Base-by-base conservation (phyloP, 1,140 invertebrate genomes). In the Aphidius ervi region DNA sequence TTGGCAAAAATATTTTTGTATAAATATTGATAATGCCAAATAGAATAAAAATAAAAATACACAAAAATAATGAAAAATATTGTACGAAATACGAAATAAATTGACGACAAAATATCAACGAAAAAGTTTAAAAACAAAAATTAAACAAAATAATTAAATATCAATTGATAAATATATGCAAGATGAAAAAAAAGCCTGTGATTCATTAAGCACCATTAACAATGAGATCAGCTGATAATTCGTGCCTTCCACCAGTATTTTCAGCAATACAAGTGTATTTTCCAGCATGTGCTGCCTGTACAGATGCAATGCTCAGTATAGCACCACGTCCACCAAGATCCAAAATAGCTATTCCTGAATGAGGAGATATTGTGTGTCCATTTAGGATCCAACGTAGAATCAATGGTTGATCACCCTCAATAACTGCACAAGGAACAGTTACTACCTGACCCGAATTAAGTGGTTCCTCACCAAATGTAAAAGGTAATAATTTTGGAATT, bases 221-320 rank as follows among this genome's bases (percentile, higher is more conserved):
- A 64, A 87, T 77, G 60, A 91, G 76, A 70, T 84, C 81, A 61
- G 86, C 78, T 45, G 86, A 84, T 67, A 87, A 81, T 66, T 84
- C 82, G 60, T 82, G 80, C 68, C 81, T 82, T 56, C 88, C 89
- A 62, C 87, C 89, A 59, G 82, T 80, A 77, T 93, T 93, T 80
- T 84, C 84, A 52, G 87, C 90, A 62, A 86, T 81, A 75, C 91
- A 94, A n/a, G 88, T 90, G 74, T 91, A 94, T 70, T 87, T 89
- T 69, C 90, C 91, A 63, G 87, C 85, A 76, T 92, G 88, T 63
- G 80, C 78, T 43, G 84, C 86, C 70, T 84, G 82, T 58, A 88
- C 85, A 63, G 82, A 86, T 73, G 89, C 87, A 66, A 92, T 90
- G 66, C 86, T 86, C 59, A 91, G 79, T 67, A 88, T 82, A 65